phyloP scores from a whole-genome alignment of 2,888 invertebrate genomes.

The Drosophila limbata region DNA sequence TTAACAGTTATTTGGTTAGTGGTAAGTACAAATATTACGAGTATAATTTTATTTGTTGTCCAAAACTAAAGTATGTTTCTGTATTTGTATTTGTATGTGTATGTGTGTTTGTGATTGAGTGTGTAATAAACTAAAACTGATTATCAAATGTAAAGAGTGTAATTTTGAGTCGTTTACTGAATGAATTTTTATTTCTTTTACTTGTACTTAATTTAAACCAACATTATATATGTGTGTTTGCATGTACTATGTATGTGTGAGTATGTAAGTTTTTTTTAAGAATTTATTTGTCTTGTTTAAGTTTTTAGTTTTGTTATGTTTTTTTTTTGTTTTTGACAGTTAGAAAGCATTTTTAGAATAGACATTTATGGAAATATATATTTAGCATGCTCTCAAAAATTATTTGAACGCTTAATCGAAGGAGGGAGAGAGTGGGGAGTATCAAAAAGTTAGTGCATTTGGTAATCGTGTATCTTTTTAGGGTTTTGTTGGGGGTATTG shows the following conservation, averaged over 20 bases:
- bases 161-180: slow-evolving; percentile 27
- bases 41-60: slow-evolving; percentile 52
- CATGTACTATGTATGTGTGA: slow-evolving; percentile 34
- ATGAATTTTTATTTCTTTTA: slow-evolving; percentile 24
- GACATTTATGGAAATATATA: slow-evolving; percentile 82
- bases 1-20: slow-evolving; percentile 77
- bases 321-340: slow-evolving; percentile 58
- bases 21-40: slow-evolving; percentile 68
- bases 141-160: slow-evolving; percentile 22
- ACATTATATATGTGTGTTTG: slow-evolving; percentile 34
- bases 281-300: slow-evolving; percentile 37
- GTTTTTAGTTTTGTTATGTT: slow-evolving; percentile 39
- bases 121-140: slow-evolving; percentile 61
- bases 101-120: slow-evolving; percentile 22
- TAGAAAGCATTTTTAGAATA: slow-evolving; percentile 78
- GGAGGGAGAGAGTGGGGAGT: slow-evolving; percentile 57
- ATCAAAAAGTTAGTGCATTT: slow-evolving; percentile 77
- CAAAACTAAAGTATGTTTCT: slow-evolving; percentile 48
- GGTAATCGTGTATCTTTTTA: slow-evolving; percentile 49
- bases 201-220: slow-evolving; percentile 41
- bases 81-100: slow-evolving; percentile 17
- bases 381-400: slow-evolving; percentile 83
- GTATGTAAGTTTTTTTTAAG: slow-evolving; percentile 34
- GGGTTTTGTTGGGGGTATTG: slow-evolving; percentile 24
- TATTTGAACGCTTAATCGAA: slow-evolving; percentile 79